phyloP scores from a whole-genome alignment of 2,113 vertebrate genomes.

The Laticauda colubrina region DNA sequence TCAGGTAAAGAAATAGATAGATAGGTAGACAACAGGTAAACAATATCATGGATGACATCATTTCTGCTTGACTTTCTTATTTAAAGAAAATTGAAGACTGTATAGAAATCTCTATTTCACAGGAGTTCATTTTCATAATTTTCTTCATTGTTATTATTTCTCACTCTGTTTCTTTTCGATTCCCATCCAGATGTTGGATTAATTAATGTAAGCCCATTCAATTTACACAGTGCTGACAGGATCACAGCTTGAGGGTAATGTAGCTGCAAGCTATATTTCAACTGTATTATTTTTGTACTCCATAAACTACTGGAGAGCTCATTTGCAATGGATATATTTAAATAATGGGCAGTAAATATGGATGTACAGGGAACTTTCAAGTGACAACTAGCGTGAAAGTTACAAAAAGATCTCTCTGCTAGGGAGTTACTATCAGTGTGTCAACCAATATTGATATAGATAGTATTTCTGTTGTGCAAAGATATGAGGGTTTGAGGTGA shows the following conservation, averaged over 20 bases:
- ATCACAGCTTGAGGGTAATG: neutral
- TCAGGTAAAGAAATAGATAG: neutral
- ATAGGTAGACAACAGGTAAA: neutral
- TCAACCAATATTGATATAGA: neutral
- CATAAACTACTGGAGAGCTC: neutral
- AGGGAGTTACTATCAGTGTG: neutral
- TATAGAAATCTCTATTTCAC: neutral
- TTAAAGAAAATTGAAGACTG: neutral
- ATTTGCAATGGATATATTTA: neutral
- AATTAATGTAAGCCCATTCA: neutral
- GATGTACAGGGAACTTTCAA: neutral
- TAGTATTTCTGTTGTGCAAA: neutral
- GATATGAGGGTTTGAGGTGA: neutral
- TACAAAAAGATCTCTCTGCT: neutral
- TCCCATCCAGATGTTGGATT: conserved; percentile 11
- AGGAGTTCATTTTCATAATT: neutral
- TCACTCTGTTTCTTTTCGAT: conserved; percentile 1
- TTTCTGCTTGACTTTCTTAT: neutral
- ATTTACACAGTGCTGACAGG: conserved; percentile 3
- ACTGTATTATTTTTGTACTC: neutral
- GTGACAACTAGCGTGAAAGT: neutral
- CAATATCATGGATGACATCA: too few relatives aligned
- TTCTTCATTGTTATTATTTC: neutral
- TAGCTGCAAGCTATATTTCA: conserved; percentile 1
- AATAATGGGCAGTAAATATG: neutral